Evolutionary conservation across 2,888 invertebrate species (phyloP), one percentile per base, ranked within the genome.

Genomic region (Athalia cordata): DNA sequence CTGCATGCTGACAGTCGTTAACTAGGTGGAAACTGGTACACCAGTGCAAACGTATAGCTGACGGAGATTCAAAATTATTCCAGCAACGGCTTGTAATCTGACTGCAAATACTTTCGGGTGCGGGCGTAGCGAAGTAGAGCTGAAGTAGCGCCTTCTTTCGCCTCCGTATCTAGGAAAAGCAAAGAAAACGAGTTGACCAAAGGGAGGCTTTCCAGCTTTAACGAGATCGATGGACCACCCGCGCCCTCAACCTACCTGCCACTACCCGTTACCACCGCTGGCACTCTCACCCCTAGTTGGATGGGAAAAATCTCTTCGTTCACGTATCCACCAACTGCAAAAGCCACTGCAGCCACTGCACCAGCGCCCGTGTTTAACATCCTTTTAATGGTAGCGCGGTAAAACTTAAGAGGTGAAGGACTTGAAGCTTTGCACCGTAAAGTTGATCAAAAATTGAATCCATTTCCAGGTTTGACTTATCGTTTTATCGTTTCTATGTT

Each of bases 141-240:
- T 59, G 81, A 78, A 81, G 82, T 82, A 80, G 80, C 77, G 79
- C 81, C 81, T 81, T 29, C 29, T 29, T 29, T 78, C 79, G 62
- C 50, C 77, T 49, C 79, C 81, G 59, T 72, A 81, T 83, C 79
- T 80, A 80, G 85, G 82, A 85, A 82, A 82, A 83, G 80, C 65
- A 77, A 80, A 64, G 79, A 81, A 82, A 83, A 80, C 76, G 80
- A 77, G 70, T 77, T 79, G 80, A 80, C 84, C 80, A 83, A 83
- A 82, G 83, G 79, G 79, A 82, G 83, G 81, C 82, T 65, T 75
- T 81, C 75, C 80, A 83, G 85, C 81, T 86, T 86, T 85, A 86
- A 86, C 84, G 85, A 86, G 84, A 86, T 86, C 86, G 86, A 86
- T 86, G 83, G 84, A 86, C 82, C 62, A n/a, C 62, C 62, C 55